Evolutionary conservation across 1,140 invertebrate species (phyloP).

Genomic region (Drosophila takahashii): DNA sequence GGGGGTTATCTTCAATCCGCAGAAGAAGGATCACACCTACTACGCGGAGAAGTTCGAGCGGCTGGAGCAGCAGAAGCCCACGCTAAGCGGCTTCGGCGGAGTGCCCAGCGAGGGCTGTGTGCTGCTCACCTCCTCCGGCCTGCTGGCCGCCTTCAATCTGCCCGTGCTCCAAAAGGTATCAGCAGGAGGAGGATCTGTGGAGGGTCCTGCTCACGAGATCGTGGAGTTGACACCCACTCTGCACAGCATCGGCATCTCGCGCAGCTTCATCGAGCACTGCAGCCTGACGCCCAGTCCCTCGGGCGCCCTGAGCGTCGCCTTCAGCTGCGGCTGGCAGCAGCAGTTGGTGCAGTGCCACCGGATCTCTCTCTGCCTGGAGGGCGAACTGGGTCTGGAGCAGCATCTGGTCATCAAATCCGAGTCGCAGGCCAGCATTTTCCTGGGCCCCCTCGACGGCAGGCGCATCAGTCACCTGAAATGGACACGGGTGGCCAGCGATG

Average conservation of each 20-base stretch:
- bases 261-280: constrained; percentile 91
- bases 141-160: constrained; percentile 90
- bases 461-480: constrained; percentile 91
- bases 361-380: constrained; percentile 59
- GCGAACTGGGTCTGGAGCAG: constrained; percentile 51
- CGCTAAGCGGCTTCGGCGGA: constrained; percentile 93
- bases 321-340: constrained; percentile 85
- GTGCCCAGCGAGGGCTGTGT: constrained; percentile 92
- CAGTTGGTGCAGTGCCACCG: constrained; percentile 91
- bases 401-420: constrained; percentile 88
- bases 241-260: constrained; percentile 89
- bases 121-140: constrained; percentile 93
- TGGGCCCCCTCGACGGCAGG: constrained; percentile 85
- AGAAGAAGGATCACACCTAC: constrained; percentile 90
- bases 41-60: constrained; percentile 95
- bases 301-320: constrained; percentile 92
- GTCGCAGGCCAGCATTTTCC: constrained; percentile 92
- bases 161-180: constrained; percentile 70
- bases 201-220: constrained; percentile 41
- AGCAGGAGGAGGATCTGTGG: background rate
- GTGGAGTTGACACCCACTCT: constrained; percentile 85
- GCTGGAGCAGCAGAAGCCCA: constrained; percentile 89
- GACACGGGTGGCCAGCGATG: constrained; percentile 92
- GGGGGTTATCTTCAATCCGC: constrained; percentile 87
- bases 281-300: constrained; percentile 86